phyloP scores from a whole-genome alignment of 2,113 vertebrate genomes.

The Numida meleagris region DNA sequence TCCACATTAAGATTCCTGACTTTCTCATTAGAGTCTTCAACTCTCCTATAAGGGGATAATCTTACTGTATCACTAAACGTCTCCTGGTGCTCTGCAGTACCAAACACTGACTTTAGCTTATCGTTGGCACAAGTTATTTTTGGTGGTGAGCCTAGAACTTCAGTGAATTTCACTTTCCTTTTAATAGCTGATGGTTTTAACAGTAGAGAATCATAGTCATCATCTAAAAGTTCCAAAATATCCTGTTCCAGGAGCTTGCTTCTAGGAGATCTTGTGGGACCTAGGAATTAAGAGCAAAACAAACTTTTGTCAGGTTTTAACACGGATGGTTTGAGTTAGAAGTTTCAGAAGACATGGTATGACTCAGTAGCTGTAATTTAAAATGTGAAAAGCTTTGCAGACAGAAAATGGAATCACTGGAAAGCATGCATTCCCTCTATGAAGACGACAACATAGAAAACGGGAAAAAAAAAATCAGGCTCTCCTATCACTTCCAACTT shows the following conservation, averaged over 20 bases:
- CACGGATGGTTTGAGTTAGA: background rate
- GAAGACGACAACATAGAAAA: background rate
- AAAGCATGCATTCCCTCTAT: background rate
- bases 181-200: conserved; percentile 48
- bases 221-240: conserved; percentile 72
- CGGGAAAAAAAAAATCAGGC: too few species aligned
- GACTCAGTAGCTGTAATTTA: background rate
- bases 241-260: conserved; percentile 30
- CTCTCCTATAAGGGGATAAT: background rate
- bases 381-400: background rate
- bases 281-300: conserved; percentile 67
- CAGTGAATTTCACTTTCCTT: conserved; percentile 65
- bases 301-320: background rate
- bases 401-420: background rate
- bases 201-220: conserved; percentile 20
- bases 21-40: background rate
- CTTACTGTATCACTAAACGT: background rate
- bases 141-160: conserved; percentile 68
- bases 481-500: background rate
- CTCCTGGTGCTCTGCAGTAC: background rate
- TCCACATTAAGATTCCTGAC: background rate
- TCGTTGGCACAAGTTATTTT: conserved; percentile 16
- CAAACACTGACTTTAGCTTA: background rate
- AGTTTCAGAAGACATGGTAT: background rate
- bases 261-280: conserved; percentile 61